Conservation (phyloP, 1,140 invertebrate genomes). For the Pseudomyrmex sp. region DNA sequence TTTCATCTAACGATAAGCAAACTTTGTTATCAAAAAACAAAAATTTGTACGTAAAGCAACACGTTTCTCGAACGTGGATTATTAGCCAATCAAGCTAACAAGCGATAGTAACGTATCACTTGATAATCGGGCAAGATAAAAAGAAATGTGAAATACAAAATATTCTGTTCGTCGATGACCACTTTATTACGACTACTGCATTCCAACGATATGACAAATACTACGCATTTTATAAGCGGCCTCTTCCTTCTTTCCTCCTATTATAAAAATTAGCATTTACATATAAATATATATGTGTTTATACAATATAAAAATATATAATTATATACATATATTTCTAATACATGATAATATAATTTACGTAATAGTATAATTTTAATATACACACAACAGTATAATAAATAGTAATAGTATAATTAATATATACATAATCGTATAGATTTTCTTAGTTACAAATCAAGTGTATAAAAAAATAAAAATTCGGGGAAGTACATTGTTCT, state of each 20-base stretch:
- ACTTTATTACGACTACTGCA: background rate
- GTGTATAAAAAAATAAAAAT: background rate
- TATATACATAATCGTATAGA: no score
- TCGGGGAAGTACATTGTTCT: background rate
- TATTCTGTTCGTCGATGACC: conserved; percentile 8
- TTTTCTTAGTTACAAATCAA: no score
- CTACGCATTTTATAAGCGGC: background rate
- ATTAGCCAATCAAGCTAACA: background rate
- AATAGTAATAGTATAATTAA: no score
- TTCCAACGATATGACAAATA: background rate
- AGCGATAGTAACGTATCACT: background rate
- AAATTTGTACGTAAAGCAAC: background rate
- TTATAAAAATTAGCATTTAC: no score
- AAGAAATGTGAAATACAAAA: conserved; percentile 11
- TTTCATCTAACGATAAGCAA: conserved; percentile 6
- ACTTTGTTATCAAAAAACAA: conserved; percentile 22
- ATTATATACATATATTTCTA: background rate
- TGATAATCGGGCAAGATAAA: conserved; percentile 38
- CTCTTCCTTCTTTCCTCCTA: background rate
- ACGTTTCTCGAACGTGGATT: background rate
- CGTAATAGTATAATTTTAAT: no score
- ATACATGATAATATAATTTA: no score
- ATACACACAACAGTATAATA: no score
- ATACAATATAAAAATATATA: background rate
- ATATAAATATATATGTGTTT: no score